phyloP scores from a whole-genome alignment of 2,888 invertebrate species.

The Adelphocoris suturalis region DNA sequence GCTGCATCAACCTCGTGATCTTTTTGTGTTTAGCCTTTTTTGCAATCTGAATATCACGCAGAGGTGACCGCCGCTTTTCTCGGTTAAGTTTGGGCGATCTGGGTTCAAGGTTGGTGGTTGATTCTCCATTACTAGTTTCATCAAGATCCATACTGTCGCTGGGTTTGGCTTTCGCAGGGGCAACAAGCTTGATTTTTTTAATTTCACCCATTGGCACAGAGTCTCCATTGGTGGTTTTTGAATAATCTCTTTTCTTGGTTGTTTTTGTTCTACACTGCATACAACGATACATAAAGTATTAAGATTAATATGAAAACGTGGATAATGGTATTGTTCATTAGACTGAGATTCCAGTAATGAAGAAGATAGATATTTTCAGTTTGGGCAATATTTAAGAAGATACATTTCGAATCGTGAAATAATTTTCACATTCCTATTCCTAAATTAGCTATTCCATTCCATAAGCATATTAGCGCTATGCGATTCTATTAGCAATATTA shows the following conservation, averaged over 20 bases:
- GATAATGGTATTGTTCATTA: too few relatives aligned
- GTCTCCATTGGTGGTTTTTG: slow-evolving; percentile 17
- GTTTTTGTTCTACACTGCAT: neutral
- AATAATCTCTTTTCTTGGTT: slow-evolving; percentile 19
- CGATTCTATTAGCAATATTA: too few relatives aligned
- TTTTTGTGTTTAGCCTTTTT: slow-evolving; percentile 71
- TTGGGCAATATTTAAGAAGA: too few relatives aligned
- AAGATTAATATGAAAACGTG: too few relatives aligned
- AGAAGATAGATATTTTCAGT: too few relatives aligned
- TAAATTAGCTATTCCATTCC: too few relatives aligned
- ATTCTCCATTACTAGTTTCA: neutral
- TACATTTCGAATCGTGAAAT: too few relatives aligned
- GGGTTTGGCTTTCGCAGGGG: slow-evolving; percentile 25
- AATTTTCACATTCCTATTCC: too few relatives aligned
- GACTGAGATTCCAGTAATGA: too few relatives aligned
- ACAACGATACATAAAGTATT: neutral
- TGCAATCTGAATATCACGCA: neutral
- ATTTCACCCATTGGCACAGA: neutral
- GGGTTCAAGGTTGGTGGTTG: neutral
- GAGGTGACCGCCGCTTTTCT: neutral
- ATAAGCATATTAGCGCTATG: too few relatives aligned
- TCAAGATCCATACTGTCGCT: neutral
- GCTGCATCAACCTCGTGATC: slow-evolving; percentile 73
- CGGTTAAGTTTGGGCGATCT: neutral
- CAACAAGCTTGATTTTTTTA: slow-evolving; percentile 47